Conservation (phyloP, 2,888 invertebrate species). For the Noctua fimbriata region DNA sequence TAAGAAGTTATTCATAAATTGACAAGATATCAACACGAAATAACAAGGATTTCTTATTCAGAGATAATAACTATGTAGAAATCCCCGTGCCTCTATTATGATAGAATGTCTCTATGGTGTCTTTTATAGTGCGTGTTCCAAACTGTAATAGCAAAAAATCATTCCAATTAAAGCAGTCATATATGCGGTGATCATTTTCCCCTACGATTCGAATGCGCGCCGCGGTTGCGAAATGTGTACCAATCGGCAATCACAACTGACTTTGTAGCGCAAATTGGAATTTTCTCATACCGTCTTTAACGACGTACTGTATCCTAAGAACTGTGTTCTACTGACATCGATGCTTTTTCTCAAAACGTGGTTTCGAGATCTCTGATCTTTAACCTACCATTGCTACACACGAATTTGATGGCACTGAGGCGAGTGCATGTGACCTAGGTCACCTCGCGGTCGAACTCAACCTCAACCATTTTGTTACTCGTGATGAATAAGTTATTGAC, state of each 20-base stretch:
- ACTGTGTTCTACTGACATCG: constrained; percentile 57
- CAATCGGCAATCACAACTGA: constrained; percentile 52
- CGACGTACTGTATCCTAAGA: constrained; percentile 47
- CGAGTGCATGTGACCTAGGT: constrained; percentile 17
- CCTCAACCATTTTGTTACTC: not conserved
- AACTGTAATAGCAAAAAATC: constrained; percentile 37
- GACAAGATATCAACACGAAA: constrained; percentile 45
- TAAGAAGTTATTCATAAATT: constrained; percentile 41
- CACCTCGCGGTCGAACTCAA: not conserved
- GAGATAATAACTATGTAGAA: constrained; percentile 37
- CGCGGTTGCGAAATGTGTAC: constrained; percentile 44
- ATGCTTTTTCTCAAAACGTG: constrained; percentile 53
- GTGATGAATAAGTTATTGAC: not conserved
- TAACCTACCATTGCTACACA: constrained; percentile 35
- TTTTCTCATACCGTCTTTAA: constrained; percentile 61
- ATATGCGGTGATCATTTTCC: constrained; percentile 40
- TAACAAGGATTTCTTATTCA: constrained; percentile 47
- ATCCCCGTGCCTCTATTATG: constrained; percentile 28
- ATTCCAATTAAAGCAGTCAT: constrained; percentile 42
- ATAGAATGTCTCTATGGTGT: constrained; percentile 29
- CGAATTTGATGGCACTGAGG: constrained; percentile 28
- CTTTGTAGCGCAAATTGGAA: constrained; percentile 55
- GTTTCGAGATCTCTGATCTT: constrained; percentile 49
- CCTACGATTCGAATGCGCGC: constrained; percentile 27
- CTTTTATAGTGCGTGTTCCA: constrained; percentile 32